These are phyloP conservation scores for Phalacrocorax carbo DNA, from an alignment of 2,113 vertebrate genomes.

Conservation along the genomic window DNA sequence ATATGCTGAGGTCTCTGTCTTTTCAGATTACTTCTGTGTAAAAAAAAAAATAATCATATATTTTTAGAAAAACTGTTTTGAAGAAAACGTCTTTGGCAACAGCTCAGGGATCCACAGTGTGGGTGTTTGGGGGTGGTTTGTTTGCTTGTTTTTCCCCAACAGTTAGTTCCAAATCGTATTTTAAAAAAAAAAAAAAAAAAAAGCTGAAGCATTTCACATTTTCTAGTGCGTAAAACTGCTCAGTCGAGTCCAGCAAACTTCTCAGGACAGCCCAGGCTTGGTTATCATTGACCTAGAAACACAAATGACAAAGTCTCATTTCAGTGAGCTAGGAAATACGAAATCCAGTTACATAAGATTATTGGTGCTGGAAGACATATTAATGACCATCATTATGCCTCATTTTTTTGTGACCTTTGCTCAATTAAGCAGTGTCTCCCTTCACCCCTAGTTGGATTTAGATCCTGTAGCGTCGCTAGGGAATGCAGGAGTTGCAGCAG, in stretches of 20 bases:
- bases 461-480: not conserved
- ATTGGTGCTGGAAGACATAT: not conserved
- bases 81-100: not conserved
- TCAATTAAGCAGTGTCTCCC: slow-evolving; percentile 6
- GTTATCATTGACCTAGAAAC: slow-evolving; percentile 47
- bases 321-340: not conserved
- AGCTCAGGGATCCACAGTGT: not conserved
- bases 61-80: not conserved
- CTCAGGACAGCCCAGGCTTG: not conserved
- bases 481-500: not conserved
- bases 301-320: not conserved
- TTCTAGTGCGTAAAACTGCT: not conserved
- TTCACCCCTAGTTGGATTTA: not conserved
- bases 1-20: not conserved
- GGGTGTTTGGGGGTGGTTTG: too few relatives aligned
- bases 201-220: not conserved
- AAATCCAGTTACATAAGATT: slow-evolving; percentile 25
- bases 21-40: not conserved
- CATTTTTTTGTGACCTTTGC: not conserved
- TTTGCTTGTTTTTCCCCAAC: not conserved
- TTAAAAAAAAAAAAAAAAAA: not conserved
- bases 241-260: not conserved
- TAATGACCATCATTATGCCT: slow-evolving; percentile 10
- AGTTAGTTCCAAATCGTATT: not conserved
- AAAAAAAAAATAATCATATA: not conserved